Conservation (phyloP, 2,888 invertebrate species). For the Notodonta dromedarius region DNA sequence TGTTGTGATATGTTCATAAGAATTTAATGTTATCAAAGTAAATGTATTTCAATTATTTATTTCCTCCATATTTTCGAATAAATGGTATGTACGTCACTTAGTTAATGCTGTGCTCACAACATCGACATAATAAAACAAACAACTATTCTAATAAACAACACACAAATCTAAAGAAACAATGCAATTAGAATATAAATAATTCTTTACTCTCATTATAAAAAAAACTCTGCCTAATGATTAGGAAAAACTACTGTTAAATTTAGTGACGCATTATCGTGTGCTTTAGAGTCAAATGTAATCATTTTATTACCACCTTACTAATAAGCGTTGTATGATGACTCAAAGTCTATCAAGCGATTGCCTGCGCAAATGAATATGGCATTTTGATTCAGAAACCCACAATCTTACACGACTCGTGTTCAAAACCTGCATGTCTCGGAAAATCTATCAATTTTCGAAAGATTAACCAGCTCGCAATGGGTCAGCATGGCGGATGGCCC, state of each 20-base stretch:
- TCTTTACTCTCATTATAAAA: background rate
- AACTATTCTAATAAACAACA: background rate
- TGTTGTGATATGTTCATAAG: no score
- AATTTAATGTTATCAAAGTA: background rate
- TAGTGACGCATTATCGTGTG: background rate
- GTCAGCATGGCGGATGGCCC: no score
- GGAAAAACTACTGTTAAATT: no score
- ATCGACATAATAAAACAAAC: conserved; percentile 19
- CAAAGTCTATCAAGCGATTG: background rate
- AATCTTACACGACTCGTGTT: no score
- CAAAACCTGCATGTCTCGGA: no score
- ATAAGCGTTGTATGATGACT: conserved; percentile 18
- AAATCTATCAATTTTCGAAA: no score
- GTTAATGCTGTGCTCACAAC: conserved; percentile 25
- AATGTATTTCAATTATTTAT: no score
- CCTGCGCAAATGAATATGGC: background rate
- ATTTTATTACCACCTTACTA: conserved; percentile 14
- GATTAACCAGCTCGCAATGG: no score
- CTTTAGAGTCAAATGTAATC: conserved; percentile 1
- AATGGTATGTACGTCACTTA: background rate
- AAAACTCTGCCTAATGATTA: background rate
- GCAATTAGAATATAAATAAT: background rate
- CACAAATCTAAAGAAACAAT: background rate
- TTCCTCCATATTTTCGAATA: no score
- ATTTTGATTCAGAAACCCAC: background rate